Percentiles rank a stretch among this genome's conserved stretches.
phyloP scores from a whole-genome alignment of 2,113 vertebrate genomes.

The Sprattus sprattus region DNA sequence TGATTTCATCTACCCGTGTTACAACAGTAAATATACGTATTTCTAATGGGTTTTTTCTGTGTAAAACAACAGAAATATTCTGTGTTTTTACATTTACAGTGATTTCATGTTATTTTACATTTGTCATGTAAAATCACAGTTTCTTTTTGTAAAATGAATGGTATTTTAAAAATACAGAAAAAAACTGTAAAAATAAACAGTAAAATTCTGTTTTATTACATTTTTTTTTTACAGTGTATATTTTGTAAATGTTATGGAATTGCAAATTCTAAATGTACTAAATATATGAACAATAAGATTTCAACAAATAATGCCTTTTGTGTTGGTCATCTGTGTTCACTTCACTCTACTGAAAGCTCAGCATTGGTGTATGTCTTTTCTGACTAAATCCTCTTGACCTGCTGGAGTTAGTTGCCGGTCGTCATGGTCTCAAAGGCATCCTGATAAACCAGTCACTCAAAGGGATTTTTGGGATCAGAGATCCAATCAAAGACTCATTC shows the following conservation, averaged over 20 bases:
- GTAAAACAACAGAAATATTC: too few species aligned
- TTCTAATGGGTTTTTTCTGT: too few species aligned
- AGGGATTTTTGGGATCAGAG: not conserved
- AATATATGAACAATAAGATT: not conserved
- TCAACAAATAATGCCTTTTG: not conserved
- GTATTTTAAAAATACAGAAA: too few species aligned
- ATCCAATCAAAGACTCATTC: not conserved
- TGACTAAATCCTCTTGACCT: not conserved
- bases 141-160: too few species aligned
- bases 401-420: not conserved
- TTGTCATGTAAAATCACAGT: too few species aligned
- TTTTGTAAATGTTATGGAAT: not conserved
- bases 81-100: too few species aligned
- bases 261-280: not conserved
- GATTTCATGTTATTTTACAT: too few species aligned
- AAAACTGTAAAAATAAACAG: too few species aligned
- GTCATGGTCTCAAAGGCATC: not conserved
- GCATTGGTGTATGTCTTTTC: not conserved
- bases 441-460: not conserved
- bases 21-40: too few species aligned
- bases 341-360: not conserved
- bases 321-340: not conserved
- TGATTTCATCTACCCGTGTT: too few species aligned
- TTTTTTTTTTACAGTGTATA: not conserved
- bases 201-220: too few species aligned